Percentiles rank a stretch among this genome's conserved stretches.
Conservation (phyloP, 2,797 vertebrate genomes). For the Chaenodraco wilsoni region DNA sequence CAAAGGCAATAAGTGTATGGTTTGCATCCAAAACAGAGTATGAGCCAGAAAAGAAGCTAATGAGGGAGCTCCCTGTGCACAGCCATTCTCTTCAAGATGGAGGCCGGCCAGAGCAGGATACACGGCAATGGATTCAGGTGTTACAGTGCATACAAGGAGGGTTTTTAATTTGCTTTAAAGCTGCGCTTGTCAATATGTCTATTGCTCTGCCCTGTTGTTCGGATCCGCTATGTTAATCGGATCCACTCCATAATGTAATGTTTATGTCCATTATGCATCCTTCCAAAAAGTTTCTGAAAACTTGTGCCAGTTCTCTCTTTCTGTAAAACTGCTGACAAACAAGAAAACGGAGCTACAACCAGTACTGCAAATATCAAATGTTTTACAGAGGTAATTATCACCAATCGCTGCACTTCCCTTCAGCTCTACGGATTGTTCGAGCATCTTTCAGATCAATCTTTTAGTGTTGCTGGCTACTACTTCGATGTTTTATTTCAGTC, state of each 20-base stretch:
- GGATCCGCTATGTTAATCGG: too few species aligned
- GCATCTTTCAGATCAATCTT: background rate
- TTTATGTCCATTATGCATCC: too few species aligned
- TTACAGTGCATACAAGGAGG: background rate
- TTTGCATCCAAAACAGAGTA: slow-evolving; percentile 38
- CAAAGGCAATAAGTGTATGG: slow-evolving; percentile 32
- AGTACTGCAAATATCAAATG: too few species aligned
- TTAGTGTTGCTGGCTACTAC: too few species aligned
- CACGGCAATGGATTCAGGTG: slow-evolving; percentile 5
- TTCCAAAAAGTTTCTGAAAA: too few species aligned
- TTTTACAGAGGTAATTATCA: background rate
- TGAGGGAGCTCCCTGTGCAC: slow-evolving; percentile 17
- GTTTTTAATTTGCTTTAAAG: background rate
- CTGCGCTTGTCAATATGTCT: background rate
- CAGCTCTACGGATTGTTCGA: background rate
- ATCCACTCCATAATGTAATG: too few species aligned
- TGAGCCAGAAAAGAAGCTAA: slow-evolving; percentile 38
- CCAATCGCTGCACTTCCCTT: background rate
- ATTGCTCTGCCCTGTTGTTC: too few species aligned
- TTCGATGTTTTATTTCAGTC: too few species aligned
- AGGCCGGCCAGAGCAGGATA: slow-evolving; percentile 30
- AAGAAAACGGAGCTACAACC: too few species aligned
- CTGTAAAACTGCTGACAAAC: too few species aligned
- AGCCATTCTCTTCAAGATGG: slow-evolving; percentile 1
- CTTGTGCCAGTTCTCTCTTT: too few species aligned